Conservation (phyloP, 2,797 vertebrate genomes). For the Babyrousa celebensis region DNA sequence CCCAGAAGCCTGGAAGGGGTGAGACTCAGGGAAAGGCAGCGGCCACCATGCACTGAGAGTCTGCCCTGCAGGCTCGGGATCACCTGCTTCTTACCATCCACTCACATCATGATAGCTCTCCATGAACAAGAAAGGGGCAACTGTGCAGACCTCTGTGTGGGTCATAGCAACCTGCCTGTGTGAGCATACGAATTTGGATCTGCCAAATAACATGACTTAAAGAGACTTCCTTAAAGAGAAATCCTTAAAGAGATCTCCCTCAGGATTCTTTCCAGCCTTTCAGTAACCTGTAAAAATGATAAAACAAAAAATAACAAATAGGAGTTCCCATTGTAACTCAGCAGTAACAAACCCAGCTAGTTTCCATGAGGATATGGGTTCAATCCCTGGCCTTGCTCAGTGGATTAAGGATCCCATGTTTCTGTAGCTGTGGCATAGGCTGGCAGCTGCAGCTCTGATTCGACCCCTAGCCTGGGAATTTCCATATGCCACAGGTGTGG, state of each 20-base stretch:
- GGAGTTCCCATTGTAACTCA: too few species aligned
- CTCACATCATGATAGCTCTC: background rate
- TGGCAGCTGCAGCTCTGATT: too few species aligned
- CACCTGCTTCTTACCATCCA: background rate
- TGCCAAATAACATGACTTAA: background rate
- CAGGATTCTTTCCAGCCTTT: conserved; percentile 27
- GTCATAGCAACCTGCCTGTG: background rate
- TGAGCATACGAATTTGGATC: background rate
- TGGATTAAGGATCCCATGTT: too few species aligned
- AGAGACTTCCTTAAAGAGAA: background rate
- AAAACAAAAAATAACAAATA: background rate
- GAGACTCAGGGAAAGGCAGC: background rate
- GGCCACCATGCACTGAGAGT: fast-evolving
- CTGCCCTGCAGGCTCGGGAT: background rate
- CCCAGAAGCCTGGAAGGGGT: background rate
- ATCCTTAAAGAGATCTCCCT: background rate
- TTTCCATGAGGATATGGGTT: too few species aligned
- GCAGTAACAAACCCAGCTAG: too few species aligned
- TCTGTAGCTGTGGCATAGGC: too few species aligned
- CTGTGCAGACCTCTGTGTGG: background rate
- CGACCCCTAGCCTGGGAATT: too few species aligned
- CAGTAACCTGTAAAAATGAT: background rate
- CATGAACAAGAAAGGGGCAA: background rate
- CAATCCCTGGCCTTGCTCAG: too few species aligned
- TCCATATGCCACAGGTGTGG: too few species aligned